Evolutionary conservation across 2,797 vertebrate species (phyloP), one percentile per base, ranked within the genome.

Genomic region (Enteromius thamalakanensis): DNA sequence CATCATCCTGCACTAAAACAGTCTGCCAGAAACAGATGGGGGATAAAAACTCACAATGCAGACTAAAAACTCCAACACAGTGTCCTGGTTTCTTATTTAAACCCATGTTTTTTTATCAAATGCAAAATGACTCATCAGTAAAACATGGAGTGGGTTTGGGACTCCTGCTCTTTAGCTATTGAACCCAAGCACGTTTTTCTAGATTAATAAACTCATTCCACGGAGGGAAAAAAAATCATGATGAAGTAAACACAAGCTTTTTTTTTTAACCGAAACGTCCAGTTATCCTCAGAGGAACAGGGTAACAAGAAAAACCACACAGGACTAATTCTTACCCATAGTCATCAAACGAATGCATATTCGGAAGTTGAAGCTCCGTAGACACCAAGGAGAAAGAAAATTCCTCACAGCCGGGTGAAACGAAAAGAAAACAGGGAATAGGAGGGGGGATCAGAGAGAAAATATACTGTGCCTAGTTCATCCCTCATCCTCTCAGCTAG

Each of bases 301-400:
- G 79, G 64, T 60, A 82, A 78, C 23, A 76, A 69, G 45, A 53
- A 74, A 76, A 84, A 40, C 34, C 68, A 83, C 55, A 83, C 47
- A 64, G 72, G 75, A 60, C 51, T 72, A 64, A 60, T 79, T 77
- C 94, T 94, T 97, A 97, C 97, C 98, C 96, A 84, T 97, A 97
- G 94, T 98, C 96, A 87, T 99, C 97, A 95, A 96, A 95, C 92
- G 96, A 97, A 94, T 96, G 97, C 97, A 99, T 98, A 94, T 88
- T 81, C 58, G 83, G 29, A 76, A 69, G 55, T 74, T 85, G 83
- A 86, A 85, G 86, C 84, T 87, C 55, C 62, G 81, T 83, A 74
- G 86, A 87, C 91, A 89, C 91, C 91, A 92, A 79, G 88, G 85
- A 90, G 89, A 67, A 55, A 88, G 88, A 90, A 89, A 90, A 86